Conservation (phyloP, 2,888 invertebrate species). For the Onchidella celtica region DNA sequence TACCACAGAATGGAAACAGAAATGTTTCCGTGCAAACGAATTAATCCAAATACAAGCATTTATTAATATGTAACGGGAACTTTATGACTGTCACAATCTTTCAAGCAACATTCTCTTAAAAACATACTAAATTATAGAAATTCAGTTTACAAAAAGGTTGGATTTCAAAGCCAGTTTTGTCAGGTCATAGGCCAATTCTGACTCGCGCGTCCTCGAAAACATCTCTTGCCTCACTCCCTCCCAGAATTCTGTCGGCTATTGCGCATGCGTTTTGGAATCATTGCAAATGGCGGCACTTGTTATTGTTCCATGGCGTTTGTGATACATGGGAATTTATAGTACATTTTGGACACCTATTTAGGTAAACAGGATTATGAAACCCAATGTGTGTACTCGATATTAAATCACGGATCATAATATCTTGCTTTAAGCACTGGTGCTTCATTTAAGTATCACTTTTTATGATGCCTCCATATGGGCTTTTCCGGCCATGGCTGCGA, state of each 20-base stretch:
- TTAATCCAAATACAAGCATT: too few species aligned
- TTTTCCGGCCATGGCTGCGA: slow-evolving; percentile 51
- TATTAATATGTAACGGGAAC: too few species aligned
- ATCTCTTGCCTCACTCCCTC: slow-evolving; percentile 59
- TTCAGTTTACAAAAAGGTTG: too few species aligned
- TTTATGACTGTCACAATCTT: too few species aligned
- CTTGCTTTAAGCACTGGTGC: neutral
- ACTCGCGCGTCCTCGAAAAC: slow-evolving; percentile 9
- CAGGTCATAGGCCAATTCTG: too few species aligned
- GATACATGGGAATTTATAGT: slow-evolving; percentile 82
- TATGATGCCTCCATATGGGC: slow-evolving; percentile 20
- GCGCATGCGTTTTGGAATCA: slow-evolving; percentile 82
- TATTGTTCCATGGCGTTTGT: slow-evolving; percentile 95
- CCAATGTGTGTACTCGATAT: neutral
- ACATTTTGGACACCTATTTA: slow-evolving; percentile 81
- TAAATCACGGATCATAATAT: neutral
- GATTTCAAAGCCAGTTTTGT: too few species aligned
- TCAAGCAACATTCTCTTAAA: too few species aligned
- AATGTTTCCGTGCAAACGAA: too few species aligned
- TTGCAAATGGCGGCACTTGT: slow-evolving; percentile 99
- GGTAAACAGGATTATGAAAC: slow-evolving; percentile 73
- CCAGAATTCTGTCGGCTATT: slow-evolving; percentile 69
- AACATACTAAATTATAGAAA: too few species aligned
- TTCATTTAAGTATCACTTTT: neutral
- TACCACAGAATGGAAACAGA: too few species aligned